Evolutionary conservation across 1,140 invertebrate species (phyloP), one percentile per base, ranked within the genome.

Genomic region (Eciton burchellii): DNA sequence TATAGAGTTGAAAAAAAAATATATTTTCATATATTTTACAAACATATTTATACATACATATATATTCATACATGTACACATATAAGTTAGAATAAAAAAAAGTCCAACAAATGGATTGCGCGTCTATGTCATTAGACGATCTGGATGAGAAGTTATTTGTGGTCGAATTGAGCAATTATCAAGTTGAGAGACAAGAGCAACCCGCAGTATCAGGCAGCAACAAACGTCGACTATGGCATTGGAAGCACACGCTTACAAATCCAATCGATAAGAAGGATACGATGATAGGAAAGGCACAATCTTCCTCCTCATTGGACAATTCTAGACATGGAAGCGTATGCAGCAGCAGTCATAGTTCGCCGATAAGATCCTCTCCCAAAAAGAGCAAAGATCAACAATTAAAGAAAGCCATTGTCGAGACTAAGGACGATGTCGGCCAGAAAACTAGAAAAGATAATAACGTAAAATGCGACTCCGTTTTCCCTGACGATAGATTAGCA

Each of bases 101-200:
- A 68, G 57, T 59, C 68, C 68, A 87, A 83, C 70, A 60, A 84
- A 86, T 72, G 63, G 79, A 72, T 85, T 83, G 60, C 73, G 77
- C 82, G 85, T 60, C 84, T 88, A 49, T 89, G 86, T 91, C 85
- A 84, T 89, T 86, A 94, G 94, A 94, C 92, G 94, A 94, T 88
- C 92, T 94, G 89, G 94, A 94, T 82, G 93, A 91, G 88, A 90
- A 91, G 85, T 91, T 94, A 83, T 93, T 94, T 84, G 92, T 82
- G 73, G 86, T 84, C 41, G 93, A 93, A 71, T 70, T 81, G 59
- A 91, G 91, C 82, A 90, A 84, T 83, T 85, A 82, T 60, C 87
- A 91, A 83, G 54, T 62, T 56, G 89, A 91, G 47, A 89, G 85
- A 43, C 85, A 87, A 70, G 88, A 81, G 56, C 82, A 82, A 52